These are phyloP conservation scores for Malurus leucopterus DNA, from an alignment of 2,797 vertebrate species.

Conservation along the genomic window DNA sequence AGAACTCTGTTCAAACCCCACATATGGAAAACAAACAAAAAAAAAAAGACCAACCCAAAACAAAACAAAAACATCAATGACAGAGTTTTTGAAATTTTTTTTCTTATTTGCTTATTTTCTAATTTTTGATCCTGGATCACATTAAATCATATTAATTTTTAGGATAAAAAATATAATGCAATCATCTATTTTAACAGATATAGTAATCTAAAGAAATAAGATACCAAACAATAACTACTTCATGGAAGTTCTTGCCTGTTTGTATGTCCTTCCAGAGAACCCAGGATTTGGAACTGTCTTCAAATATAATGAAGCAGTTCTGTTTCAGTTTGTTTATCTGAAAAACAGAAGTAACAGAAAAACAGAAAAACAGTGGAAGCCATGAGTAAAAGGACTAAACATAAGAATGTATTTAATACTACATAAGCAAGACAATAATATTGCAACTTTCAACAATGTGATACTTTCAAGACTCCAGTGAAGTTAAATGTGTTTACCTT, in stretches of 20 bases:
- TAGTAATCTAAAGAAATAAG: not conserved
- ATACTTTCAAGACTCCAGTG: not conserved
- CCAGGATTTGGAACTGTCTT: slow-evolving; percentile 97
- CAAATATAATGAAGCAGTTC: slow-evolving; percentile 96
- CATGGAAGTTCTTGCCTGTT: slow-evolving; percentile 80
- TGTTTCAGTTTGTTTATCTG: slow-evolving; percentile 95
- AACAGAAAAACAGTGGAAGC: not conserved
- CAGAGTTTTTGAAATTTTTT: not conserved
- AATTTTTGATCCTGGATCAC: not conserved
- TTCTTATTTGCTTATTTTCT: not conserved
- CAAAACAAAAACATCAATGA: not conserved
- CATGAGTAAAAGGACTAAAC: not conserved
- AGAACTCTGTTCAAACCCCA: not conserved
- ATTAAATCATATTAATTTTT: not conserved
- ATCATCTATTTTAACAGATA: not conserved
- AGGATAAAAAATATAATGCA: not conserved
- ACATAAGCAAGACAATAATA: not conserved
- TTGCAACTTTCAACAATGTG: not conserved
- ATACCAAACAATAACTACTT: slow-evolving; percentile 48
- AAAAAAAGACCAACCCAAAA: not conserved
- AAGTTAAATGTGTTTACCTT: slow-evolving; percentile 77
- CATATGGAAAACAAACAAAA: not conserved
- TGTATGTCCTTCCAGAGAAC: slow-evolving; percentile 99
- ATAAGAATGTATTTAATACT: not conserved
- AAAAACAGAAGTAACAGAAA: slow-evolving; percentile 60